phyloP scores from a whole-genome alignment of 2,888 invertebrate genomes.

The Drosophila dives region DNA sequence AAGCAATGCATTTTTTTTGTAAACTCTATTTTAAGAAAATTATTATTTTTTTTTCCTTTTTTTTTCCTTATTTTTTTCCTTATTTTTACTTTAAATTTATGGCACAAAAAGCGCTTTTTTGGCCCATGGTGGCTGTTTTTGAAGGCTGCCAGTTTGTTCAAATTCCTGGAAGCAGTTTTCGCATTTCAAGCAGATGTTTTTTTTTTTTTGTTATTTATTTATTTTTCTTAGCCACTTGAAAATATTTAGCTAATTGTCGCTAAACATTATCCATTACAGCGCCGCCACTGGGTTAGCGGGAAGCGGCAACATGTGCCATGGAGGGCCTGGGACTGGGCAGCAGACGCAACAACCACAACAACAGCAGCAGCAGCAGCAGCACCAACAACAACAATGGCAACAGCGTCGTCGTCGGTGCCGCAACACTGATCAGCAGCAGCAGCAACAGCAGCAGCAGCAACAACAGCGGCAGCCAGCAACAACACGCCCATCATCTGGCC shows the following conservation, averaged over 20 bases:
- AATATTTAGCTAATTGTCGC: slow-evolving; percentile 48
- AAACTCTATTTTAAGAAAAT: background rate
- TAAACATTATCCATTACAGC: slow-evolving; percentile 48
- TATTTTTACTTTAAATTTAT: background rate
- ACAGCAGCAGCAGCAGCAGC: slow-evolving; percentile 50
- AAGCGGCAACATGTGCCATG: slow-evolving; percentile 84
- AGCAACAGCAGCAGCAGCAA: slow-evolving; percentile 21
- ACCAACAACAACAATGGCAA: slow-evolving; percentile 47
- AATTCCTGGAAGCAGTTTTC: slow-evolving; percentile 36
- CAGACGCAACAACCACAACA: slow-evolving; percentile 79
- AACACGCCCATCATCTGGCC: slow-evolving; percentile 62
- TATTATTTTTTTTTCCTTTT: background rate
- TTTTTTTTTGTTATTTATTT: background rate
- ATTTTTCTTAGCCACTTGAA: slow-evolving; percentile 6
- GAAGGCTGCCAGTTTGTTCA: slow-evolving; percentile 36
- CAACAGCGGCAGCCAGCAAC: slow-evolving; percentile 45
- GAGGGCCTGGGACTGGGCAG: slow-evolving; percentile 84
- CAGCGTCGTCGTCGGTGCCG: slow-evolving; percentile 23
- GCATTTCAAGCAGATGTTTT: slow-evolving; percentile 24
- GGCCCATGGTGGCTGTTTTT: slow-evolving; percentile 2
- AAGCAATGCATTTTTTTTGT: too few species aligned
- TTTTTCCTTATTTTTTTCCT: background rate
- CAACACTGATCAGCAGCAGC: slow-evolving; percentile 16
- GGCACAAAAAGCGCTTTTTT: background rate
- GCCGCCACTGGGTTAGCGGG: slow-evolving; percentile 18